Evolutionary conservation across 1,140 invertebrate species (phyloP), one percentile per base, ranked within the genome.

Genomic region (Neodiprion fabricii): DNA sequence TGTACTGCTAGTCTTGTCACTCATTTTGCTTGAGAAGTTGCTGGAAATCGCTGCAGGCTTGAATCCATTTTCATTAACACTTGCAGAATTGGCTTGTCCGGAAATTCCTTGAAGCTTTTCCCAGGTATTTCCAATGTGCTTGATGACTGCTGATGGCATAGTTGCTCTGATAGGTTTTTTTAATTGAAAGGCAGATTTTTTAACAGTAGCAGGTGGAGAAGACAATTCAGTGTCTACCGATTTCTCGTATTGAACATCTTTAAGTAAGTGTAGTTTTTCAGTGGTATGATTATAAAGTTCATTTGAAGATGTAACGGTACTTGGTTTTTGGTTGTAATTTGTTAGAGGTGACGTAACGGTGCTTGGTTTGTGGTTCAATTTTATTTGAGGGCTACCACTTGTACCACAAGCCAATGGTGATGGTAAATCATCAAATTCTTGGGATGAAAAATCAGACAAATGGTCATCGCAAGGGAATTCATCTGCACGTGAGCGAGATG

Each of bases 151-250:
- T 1, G 67, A 50, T 23, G 71, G 68, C 14, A 75, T 68, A 7
- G 71, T 72, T 11, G 69, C 75, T 67, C 68, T 76, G 5, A 74
- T 40, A 1, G 75, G 75, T 68, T 68, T n/a, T 65, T 74, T 76
- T 9, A 76, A 65, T 69, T 73, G 68, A 65, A 76, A 76, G n/a
- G 11, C n/a, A 5, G 53, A 61, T 17, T 61, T 61, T 61, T 61
- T 61, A 61, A 17, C 53, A 61, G 8, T 12, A 61, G 8, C 11
- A 61, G 53, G 3, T 9, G 53, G 53, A 40, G 28, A 40, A 40
- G 28, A 40, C 28, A 40, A 40, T 40, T 40, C 28, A 40, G 28
- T 40, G 28, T 40, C 28, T 40, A 40, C 28, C 1, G 28, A 40
- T 40, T 40, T 40, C 28, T 40, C 0, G 28, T 40, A 40, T 40